Evolutionary conservation across 1,140 invertebrate species (phyloP).

Genomic region (Zaprionus inermis): DNA sequence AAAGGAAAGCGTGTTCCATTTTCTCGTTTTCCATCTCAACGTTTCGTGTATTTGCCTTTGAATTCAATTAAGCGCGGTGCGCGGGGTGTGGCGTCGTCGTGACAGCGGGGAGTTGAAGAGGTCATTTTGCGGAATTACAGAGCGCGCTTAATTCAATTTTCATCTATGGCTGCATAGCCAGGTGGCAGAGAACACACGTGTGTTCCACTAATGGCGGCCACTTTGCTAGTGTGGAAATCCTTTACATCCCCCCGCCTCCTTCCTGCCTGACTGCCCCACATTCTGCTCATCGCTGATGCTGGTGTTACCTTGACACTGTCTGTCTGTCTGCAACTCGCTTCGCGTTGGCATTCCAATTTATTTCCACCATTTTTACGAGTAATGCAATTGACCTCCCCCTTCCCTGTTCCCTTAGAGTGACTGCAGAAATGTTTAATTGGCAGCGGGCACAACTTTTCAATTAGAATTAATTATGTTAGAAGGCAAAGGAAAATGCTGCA

Average conservation of each 20-base stretch:
- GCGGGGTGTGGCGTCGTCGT: conserved; percentile 10
- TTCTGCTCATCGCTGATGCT: conserved; percentile 29
- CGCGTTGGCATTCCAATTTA: conserved; percentile 49
- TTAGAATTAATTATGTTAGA: conserved; percentile 72
- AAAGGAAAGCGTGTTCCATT: conserved; percentile 51
- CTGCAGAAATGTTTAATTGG: conserved; percentile 61
- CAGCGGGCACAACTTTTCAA: conserved; percentile 70
- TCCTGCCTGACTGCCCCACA: background rate
- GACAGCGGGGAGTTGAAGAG: conserved; percentile 13
- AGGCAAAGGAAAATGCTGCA: conserved; percentile 20
- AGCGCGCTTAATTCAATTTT: conserved; percentile 68
- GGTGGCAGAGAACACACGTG: conserved; percentile 37
- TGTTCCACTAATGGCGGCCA: conserved; percentile 30
- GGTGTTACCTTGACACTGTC: conserved; percentile 54
- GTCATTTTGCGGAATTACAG: conserved; percentile 57
- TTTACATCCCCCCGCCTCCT: background rate
- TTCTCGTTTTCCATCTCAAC: conserved; percentile 36
- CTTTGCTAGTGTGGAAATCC: conserved; percentile 28
- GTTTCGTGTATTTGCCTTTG: conserved; percentile 52
- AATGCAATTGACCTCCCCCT: conserved; percentile 58
- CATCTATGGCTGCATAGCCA: conserved; percentile 39
- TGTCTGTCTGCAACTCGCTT: conserved; percentile 29
- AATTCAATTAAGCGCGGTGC: conserved; percentile 61
- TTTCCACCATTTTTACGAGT: conserved; percentile 23
- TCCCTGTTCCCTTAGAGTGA: background rate